These are phyloP conservation scores for Manis crassicaudata DNA, from an alignment of 2,797 vertebrate genomes.

Conservation along the genomic window DNA sequence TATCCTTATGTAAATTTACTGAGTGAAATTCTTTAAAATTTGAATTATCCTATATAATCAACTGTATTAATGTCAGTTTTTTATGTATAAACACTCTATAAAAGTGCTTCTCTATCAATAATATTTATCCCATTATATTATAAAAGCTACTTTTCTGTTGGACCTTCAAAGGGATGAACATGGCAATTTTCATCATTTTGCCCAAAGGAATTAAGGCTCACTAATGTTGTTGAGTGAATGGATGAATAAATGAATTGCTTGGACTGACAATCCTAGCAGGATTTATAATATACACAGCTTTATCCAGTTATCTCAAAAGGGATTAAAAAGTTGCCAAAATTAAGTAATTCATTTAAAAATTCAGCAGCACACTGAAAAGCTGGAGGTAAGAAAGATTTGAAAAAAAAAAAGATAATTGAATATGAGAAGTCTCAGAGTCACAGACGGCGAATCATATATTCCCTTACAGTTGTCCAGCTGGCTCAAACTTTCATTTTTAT, in stretches of 20 bases:
- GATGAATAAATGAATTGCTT: constrained; percentile 7
- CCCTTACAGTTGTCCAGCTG: background rate
- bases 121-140: background rate
- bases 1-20: background rate
- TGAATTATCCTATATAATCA: background rate
- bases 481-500: background rate
- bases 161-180: background rate
- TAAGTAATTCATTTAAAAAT: background rate
- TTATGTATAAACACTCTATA: background rate
- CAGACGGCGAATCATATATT: background rate
- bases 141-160: background rate
- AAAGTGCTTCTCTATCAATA: background rate
- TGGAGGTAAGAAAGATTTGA: background rate
- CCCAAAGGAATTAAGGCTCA: background rate
- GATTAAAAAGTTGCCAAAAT: background rate
- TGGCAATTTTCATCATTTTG: background rate
- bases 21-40: background rate
- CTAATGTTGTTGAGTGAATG: background rate
- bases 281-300: background rate
- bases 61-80: background rate
- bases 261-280: background rate
- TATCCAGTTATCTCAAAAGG: background rate
- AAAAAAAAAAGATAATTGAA: background rate
- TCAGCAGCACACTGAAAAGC: background rate
- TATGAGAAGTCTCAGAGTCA: background rate